Evolutionary conservation across 2,888 invertebrate species (phyloP), one percentile per base, ranked within the genome.

Genomic region (Lasioglossum oenotherae): DNA sequence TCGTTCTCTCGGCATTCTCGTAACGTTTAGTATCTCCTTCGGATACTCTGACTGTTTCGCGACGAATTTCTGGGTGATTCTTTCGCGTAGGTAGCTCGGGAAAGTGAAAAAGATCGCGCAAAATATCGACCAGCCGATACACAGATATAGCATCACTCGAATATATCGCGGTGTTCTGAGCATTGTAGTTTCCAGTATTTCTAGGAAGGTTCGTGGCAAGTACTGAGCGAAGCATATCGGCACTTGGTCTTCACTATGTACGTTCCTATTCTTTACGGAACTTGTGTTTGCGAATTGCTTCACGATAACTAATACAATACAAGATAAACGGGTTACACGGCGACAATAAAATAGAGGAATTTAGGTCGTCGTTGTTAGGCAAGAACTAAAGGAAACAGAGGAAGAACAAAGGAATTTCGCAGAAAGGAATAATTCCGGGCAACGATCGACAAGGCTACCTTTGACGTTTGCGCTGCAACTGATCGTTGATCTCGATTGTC

Each of bases 401-500:
- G 49, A 14, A 31, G 64, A 74, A 83, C 44, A 53, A 71, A 74
- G 72, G 78, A 74, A 31, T n/a, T 74, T 60, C n/a, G 74, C 46
- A n/a, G 46, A 35, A 80, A 86, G 44, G 81, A 82, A 79, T 69
- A 74, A 31, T 76, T 78, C 74, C 57, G 71, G 38, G 10, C 74
- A 81, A 82, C 64, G 57, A 44, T 31, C 67, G 71, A 78, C 77
- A 82, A 84, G 74, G 82, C 76, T 87, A 84, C 85, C 80, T 80
- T 83, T 80, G 80, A 82, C 74, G 86, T 79, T 44, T 44, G 35
- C 76, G 49, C 60, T 81, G 82, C 77, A 81, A 87, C 84, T 86
- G 83, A 89, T 87, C 84, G 89, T 87, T 89, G 92, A 88, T 91
- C 92, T 79, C 93, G 93, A 93, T 93, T 92, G 89, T 93, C 93